phyloP scores from a whole-genome alignment of 2,888 invertebrate genomes.

The Amiota minor region DNA sequence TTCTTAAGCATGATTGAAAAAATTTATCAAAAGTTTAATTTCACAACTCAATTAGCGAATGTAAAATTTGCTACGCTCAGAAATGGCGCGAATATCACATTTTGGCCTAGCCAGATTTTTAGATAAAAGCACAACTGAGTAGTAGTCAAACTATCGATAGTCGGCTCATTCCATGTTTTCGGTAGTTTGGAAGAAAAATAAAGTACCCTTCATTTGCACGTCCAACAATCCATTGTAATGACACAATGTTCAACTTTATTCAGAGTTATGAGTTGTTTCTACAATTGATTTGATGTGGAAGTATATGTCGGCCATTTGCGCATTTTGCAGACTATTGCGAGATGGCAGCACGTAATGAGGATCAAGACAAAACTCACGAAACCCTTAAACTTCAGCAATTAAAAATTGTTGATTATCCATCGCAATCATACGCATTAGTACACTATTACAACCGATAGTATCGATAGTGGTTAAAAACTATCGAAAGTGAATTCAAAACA shows the following conservation, averaged over 20 bases:
- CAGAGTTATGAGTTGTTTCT: background rate
- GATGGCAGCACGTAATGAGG: background rate
- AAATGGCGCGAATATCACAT: background rate
- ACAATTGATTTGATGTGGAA: background rate
- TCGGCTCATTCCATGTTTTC: too few relatives aligned
- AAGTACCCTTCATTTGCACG: background rate
- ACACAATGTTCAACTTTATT: background rate
- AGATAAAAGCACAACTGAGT: too few relatives aligned
- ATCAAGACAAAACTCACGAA: background rate
- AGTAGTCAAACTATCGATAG: too few relatives aligned
- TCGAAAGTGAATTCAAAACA: background rate
- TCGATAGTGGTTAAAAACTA: background rate
- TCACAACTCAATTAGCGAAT: too few relatives aligned
- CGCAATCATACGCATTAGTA: background rate
- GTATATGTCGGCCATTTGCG: background rate
- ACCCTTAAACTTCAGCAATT: background rate
- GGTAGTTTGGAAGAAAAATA: too few relatives aligned
- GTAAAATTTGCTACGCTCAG: background rate
- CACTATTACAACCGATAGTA: background rate
- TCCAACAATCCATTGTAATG: background rate
- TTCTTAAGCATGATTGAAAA: constrained; percentile 40
- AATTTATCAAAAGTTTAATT: background rate
- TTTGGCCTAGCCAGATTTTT: background rate
- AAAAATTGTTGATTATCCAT: background rate
- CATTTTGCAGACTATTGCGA: background rate